Evolutionary conservation across 2,888 invertebrate species (phyloP).

Genomic region (Pocota personata): DNA sequence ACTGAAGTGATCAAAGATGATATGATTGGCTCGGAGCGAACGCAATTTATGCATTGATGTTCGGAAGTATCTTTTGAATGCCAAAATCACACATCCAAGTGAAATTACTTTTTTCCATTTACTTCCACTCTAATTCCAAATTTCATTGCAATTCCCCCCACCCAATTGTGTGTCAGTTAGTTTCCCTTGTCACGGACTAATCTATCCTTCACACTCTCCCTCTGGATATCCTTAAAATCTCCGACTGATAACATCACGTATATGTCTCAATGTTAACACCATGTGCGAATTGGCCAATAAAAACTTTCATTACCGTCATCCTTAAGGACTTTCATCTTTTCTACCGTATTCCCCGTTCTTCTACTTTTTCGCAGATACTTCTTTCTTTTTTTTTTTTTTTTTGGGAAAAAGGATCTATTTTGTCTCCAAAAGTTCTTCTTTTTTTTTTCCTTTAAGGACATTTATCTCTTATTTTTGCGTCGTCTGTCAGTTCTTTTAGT

Average conservation of each 20-base stretch:
- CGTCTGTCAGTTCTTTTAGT: constrained; percentile 50
- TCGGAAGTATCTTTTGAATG: too few relatives aligned
- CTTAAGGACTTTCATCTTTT: constrained; percentile 57
- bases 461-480: constrained; percentile 52
- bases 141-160: constrained; percentile 2
- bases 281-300: constrained; percentile 71
- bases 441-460: constrained; percentile 29
- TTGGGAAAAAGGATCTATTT: constrained; percentile 37
- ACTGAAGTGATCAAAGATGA: too few relatives aligned
- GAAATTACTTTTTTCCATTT: constrained; percentile 14
- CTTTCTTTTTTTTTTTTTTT: background rate
- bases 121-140: background rate
- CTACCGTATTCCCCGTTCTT: background rate
- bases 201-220: background rate
- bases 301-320: constrained; percentile 69
- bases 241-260: constrained; percentile 57
- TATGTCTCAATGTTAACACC: constrained; percentile 60
- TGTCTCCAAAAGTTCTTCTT: constrained; percentile 51
- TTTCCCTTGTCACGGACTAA: constrained; percentile 22
- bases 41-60: too few relatives aligned
- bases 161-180: constrained; percentile 11
- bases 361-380: background rate
- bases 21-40: too few relatives aligned
- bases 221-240: constrained; percentile 34
- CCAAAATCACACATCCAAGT: too few relatives aligned